Percentiles rank a stretch among this genome's conserved stretches.
Conservation (phyloP, 1,140 invertebrate species). For the Cyrtorhinus lividipennis region DNA sequence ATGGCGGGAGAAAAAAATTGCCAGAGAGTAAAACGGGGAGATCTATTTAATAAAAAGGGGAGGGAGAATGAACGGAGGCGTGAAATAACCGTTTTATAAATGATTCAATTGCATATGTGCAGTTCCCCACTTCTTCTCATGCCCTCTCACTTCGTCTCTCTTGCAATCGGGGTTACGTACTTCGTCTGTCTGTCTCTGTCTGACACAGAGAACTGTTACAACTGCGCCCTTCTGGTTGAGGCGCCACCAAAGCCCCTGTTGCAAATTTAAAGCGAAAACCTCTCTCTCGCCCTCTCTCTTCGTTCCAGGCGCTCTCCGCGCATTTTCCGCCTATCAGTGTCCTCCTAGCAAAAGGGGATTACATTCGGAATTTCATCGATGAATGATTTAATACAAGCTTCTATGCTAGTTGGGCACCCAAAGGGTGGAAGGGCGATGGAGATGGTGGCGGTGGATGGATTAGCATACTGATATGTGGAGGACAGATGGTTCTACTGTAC, state of each 20-base stretch:
- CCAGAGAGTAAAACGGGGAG: not conserved
- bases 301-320: not conserved
- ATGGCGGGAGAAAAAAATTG: not conserved
- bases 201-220: too few relatives aligned
- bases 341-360: conserved; percentile 1
- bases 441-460: not conserved
- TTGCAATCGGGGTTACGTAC: too few relatives aligned
- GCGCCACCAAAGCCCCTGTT: not conserved
- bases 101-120: conserved; percentile 3
- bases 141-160: not conserved
- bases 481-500: too few relatives aligned
- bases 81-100: conserved; percentile 10
- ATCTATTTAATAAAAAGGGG: conserved; percentile 8
- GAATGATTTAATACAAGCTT: conserved; percentile 5
- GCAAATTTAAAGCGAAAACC: not conserved
- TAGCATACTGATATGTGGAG: conserved; percentile 2
- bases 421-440: not conserved
- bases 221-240: too few relatives aligned
- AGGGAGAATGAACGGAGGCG: not conserved
- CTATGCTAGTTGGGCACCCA: not conserved
- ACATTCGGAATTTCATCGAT: conserved; percentile 6
- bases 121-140: too few relatives aligned
- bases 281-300: not conserved
- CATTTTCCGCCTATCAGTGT: conserved; percentile 7
- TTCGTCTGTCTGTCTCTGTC: not conserved